phyloP scores from a whole-genome alignment of 2,797 vertebrate genomes.

The Cirrhinus mrigala region DNA sequence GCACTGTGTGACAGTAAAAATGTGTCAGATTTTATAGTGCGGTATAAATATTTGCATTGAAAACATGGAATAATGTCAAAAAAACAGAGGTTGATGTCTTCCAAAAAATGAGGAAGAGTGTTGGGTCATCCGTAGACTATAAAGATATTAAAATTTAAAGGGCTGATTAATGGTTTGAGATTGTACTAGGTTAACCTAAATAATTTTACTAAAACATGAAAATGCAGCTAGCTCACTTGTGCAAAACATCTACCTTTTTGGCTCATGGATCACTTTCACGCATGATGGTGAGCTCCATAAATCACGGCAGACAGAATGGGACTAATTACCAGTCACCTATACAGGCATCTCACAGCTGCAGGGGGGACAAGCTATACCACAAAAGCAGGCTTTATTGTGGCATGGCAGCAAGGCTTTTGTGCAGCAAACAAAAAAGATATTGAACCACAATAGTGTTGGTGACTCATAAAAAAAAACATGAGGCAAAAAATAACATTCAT shows the following conservation, averaged over 20 bases:
- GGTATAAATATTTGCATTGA: not conserved
- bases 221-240: conserved; percentile 62
- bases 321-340: conserved; percentile 60
- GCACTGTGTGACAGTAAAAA: not conserved
- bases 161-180: not conserved
- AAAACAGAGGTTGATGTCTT: not conserved
- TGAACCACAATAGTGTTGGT: not conserved
- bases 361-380: conserved; percentile 26
- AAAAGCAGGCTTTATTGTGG: conserved; percentile 29
- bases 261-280: conserved; percentile 78
- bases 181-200: conserved; percentile 21
- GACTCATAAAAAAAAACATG: not conserved
- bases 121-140: not conserved
- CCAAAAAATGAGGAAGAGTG: not conserved
- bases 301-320: conserved; percentile 67
- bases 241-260: conserved; percentile 70
- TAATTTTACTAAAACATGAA: conserved; percentile 48
- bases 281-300: conserved; percentile 62
- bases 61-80: not conserved
- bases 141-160: not conserved
- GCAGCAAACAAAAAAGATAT: conserved; percentile 2
- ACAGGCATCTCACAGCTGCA: conserved; percentile 45
- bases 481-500: conserved; percentile 14
- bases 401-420: conserved; percentile 17
- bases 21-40: not conserved